Base-by-base conservation (phyloP, 2,888 invertebrate species). In the Ennomos erosarius region DNA sequence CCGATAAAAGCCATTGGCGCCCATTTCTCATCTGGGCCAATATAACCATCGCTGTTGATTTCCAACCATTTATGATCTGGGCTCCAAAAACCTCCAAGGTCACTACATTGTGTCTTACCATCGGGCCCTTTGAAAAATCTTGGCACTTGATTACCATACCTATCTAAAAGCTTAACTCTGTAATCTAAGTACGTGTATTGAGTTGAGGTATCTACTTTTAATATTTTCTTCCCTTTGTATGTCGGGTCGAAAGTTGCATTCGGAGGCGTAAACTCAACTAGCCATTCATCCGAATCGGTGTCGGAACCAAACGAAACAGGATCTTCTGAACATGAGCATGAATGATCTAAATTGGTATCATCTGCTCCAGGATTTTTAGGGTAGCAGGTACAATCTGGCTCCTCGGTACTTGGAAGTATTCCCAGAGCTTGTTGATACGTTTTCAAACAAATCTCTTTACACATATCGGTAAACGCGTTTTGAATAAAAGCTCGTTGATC, bases 231-330 rank as follows among this genome's bases (percentile, higher is more conserved):
- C 1, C 66, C 62, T 67, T 85, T 87, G 57, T 65, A 80, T 11
- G 74, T 74, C 1, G 88, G 88, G 68, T 88, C 81, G 61, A 79
- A 92, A 10, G 65, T 71, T 13, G 90, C 91, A 55, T 72, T 84
- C 0, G 92, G 91, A 8, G 92, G 91, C n/a, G 91, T 92, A 62
- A 92, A 90, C 67, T 92, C 91, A 12, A 93, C 76, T 38, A 88
- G 67, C 92, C 92, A 93, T 73, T 91, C 91, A 65, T 90, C 92
- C 1, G 78, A 82, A 64, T 92, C 91, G 0, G 90, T 90, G 54
- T 87, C 90, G 1, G 89, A 86, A 33, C 75, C 79, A 33, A 79
- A 59, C 1, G 82, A 78, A 1, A 68, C 65, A 1, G 75, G 73
- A 34, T 84, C 84, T 71, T 87, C 87, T 0, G 90, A 88, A 64